Base-by-base conservation (phyloP, 92 coral and sea anemone species). In the Porites evermanni region DNA sequence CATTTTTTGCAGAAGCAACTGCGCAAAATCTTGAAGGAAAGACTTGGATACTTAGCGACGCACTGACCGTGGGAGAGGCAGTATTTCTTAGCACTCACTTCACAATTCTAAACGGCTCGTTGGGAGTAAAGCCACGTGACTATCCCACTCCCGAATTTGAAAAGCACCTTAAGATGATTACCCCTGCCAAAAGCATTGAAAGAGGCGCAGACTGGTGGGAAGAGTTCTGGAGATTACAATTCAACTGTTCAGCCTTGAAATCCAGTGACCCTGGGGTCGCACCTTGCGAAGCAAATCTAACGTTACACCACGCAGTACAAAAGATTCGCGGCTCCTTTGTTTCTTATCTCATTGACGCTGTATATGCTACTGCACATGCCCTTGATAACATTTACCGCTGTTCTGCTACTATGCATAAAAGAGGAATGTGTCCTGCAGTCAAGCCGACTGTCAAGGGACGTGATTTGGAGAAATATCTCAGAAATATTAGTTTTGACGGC, bases 31-130 rank as follows among this genome's bases (percentile, higher is more conserved):
- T 94, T 18, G 53, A n/a, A 20, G 94, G 87, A 17, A 74, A 86
- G 24, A 94, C 98, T 20, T 94, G 95, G 95, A 79, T 94, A n/a
- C 94, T 94, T 44, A 94, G 95, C 4, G 95, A 94, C 70, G 98
- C 95, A 16, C 92, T 95, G 98, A 90, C 95, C 16, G 93, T 88
- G 18, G 90, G 91, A 21, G 82, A 75, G 1, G 87, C 94, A 52
- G 79, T 94, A 29, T 92, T 56, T 11, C 61, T 56, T 56, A 1
- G 3, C 16, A 9, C 61, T 90, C 81, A 78, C 82, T 71, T 32
- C 71, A 1, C 52, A 92, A 12, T 92, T 85, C 64, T 59, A 89
- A 64, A 87, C 88, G 3, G 74, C 86, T 2, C 86, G 85, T 26
- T 91, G 91, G 16, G 98, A 94, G 12, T 90, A 90, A 64, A 79